A percentile compares a stretch with the other conserved stretches of the same genome.
Conservation (phyloP, 2,113 vertebrate genomes). For the Leucosticte australis region DNA sequence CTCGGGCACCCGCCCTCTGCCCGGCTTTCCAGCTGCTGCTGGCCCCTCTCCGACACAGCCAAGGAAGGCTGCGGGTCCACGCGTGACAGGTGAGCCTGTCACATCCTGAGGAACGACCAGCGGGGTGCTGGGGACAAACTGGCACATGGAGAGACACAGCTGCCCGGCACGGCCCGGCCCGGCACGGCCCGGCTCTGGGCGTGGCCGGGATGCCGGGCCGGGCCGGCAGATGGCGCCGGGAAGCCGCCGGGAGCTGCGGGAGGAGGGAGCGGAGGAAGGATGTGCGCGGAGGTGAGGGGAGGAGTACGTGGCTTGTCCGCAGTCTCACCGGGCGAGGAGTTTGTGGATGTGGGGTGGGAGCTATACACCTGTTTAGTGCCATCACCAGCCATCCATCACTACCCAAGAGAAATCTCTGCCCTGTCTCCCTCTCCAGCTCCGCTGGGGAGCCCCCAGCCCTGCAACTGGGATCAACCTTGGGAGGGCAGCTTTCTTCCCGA, state of each 20-base stretch:
- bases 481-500: not conserved
- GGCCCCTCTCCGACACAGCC: not conserved
- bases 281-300: rapidly evolving
- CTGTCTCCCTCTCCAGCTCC: not conserved
- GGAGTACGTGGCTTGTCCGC: not conserved
- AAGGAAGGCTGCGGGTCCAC: not conserved
- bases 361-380: not conserved
- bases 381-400: not conserved
- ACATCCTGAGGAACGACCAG: not conserved
- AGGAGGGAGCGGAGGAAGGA: no score
- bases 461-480: not conserved
- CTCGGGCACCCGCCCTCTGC: no score
- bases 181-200: not conserved
- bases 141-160: not conserved
- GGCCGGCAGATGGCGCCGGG: constrained; percentile 41
- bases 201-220: not conserved
- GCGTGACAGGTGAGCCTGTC: not conserved
- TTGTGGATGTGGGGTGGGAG: not conserved
- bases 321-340: not conserved
- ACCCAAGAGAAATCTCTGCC: not conserved
- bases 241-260: not conserved
- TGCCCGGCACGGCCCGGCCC: rapidly evolving
- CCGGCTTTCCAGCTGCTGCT: not conserved
- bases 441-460: not conserved
- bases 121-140: not conserved